Evolutionary conservation across 2,888 invertebrate genomes (phyloP).

Genomic region (Cerastis leucographa): DNA sequence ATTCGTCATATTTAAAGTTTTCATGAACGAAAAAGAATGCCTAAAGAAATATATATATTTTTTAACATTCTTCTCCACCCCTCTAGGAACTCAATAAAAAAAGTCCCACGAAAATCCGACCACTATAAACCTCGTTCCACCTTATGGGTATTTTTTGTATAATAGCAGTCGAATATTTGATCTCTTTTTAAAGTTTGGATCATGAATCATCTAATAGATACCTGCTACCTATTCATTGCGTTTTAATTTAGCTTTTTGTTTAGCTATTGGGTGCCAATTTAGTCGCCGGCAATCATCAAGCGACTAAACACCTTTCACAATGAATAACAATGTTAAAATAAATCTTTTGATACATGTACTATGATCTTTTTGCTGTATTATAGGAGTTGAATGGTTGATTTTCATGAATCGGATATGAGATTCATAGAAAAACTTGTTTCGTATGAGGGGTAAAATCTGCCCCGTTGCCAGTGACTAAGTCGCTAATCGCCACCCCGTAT

Average conservation of each 20-base stretch:
- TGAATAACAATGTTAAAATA: neutral
- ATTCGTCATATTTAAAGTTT: too few relatives aligned
- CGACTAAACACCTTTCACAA: neutral
- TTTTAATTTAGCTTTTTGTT: neutral
- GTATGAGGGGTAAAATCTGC: neutral
- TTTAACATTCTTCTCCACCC: too few relatives aligned
- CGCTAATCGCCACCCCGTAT: neutral
- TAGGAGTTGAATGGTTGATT: too few relatives aligned
- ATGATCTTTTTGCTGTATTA: too few relatives aligned
- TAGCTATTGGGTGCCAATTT: neutral
- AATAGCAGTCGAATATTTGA: constrained; percentile 14
- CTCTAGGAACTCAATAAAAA: too few relatives aligned
- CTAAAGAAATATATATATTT: too few relatives aligned
- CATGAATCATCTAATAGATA: neutral
- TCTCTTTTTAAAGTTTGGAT: neutral
- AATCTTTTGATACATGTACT: too few relatives aligned
- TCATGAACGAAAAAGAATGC: too few relatives aligned
- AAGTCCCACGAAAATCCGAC: too few relatives aligned
- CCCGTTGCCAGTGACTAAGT: neutral
- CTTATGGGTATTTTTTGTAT: too few relatives aligned
- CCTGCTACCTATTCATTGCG: neutral
- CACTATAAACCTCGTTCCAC: too few relatives aligned
- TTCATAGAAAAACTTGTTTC: neutral
- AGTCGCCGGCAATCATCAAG: neutral
- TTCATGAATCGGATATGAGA: neutral